Base-by-base conservation (phyloP, 1,140 invertebrate species). In the Cydia splendana region DNA sequence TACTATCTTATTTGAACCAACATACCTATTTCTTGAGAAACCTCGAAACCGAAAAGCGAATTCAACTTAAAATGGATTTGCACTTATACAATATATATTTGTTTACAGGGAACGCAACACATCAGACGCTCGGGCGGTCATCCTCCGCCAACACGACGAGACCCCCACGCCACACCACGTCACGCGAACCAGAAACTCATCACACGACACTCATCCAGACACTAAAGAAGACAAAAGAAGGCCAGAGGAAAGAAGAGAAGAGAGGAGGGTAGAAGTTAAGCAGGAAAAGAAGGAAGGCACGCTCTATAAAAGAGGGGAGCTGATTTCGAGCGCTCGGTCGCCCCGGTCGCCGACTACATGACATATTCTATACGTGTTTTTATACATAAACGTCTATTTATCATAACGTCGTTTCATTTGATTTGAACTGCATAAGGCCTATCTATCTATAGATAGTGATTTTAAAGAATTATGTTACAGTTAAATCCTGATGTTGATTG, bases 281-380 rank as follows among this genome's bases (percentile, higher is more conserved):
- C 78, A 15, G 45, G 45, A 84, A n/a, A 84, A 84, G n/a, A 81
- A 80, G 9, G 81, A 82, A 34, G 93, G 90, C 45, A 94, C 94
- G 24, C 94, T 97, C 2, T 97, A 97, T 94, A 97, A 97, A 88
- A 94, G 97, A 65, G 95, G 96, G 73, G 96, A 97, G 88, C 91
- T 97, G 34, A 97, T 97, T 82, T 96, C 97, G 4, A 97, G 96
- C 87, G 95, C 96, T 75, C 95, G 95, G 4, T 94, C 89, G 65
- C 88, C 84, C 71, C 84, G 95, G 3, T 94, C 89, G 69, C 88
- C 84, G 74, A 85, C 87, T 75, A 82, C 90, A 81, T 91, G 88
- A 91, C 87, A 85, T 38, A 85, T 79, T 86, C 76, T 87, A 82
- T 82, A 84, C 81, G 79, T 82, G 83, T 80, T 90, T 90, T 88